These are phyloP conservation scores for Brachionus rotundiformis DNA, from an alignment of 1,140 invertebrate genomes.

Conservation along the genomic window DNA sequence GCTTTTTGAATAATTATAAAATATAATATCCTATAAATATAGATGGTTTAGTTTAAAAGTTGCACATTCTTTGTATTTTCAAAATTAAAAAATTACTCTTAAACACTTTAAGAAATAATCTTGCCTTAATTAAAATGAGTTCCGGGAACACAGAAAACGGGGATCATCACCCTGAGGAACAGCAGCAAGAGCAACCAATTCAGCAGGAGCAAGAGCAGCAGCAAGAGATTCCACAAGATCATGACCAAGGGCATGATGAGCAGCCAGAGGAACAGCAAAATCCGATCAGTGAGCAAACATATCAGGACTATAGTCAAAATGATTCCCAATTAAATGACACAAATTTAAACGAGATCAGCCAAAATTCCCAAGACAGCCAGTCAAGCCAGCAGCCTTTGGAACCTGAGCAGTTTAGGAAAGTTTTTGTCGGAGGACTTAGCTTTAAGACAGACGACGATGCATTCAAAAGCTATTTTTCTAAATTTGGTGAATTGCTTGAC, in stretches of 20 bases:
- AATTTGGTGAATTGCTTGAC: conserved; percentile 47
- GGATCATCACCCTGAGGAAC: not conserved
- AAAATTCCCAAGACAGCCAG: not conserved
- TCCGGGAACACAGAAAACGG: not conserved
- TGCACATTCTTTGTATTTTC: not conserved
- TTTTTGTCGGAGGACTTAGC: conserved; percentile 47
- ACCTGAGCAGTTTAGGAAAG: conserved; percentile 46
- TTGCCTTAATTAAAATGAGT: not conserved
- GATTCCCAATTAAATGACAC: not conserved
- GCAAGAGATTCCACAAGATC: not conserved
- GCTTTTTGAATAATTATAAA: not conserved
- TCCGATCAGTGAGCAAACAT: not conserved
- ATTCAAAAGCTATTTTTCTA: conserved; percentile 30
- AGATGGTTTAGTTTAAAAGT: not conserved
- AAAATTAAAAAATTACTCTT: not conserved
- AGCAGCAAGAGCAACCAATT: not conserved
- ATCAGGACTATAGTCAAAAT: not conserved
- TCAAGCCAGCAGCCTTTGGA: not conserved
- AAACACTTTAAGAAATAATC: not conserved
- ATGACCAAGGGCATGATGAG: not conserved
- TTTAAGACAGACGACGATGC: conserved; percentile 31
- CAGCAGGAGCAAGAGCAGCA: not conserved
- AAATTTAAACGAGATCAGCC: not conserved
- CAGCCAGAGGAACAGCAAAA: not conserved
- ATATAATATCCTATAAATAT: not conserved